A percentile compares a stretch with the other conserved stretches of the same genome.
These are phyloP conservation scores for Botrylloides violaceus DNA, from an alignment of 23 tunicate genomes.

Conservation along the genomic window DNA sequence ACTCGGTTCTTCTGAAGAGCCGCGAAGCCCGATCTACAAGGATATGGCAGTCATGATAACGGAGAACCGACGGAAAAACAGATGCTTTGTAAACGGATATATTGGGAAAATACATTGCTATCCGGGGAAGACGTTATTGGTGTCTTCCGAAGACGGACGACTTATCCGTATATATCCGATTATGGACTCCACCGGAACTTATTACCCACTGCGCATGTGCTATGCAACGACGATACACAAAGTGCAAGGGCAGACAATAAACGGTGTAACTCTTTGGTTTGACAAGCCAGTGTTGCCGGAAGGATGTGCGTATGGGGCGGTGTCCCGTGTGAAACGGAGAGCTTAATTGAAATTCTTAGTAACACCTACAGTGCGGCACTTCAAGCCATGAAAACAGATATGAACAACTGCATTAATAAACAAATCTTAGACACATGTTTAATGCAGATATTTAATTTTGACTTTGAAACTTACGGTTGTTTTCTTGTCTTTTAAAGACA, in stretches of 20 bases:
- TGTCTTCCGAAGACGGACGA: background rate
- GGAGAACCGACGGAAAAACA: background rate
- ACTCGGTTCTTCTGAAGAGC: background rate
- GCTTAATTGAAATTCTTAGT: background rate
- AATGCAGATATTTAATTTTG: too few relatives aligned
- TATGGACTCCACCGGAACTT: background rate
- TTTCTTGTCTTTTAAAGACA: too few relatives aligned
- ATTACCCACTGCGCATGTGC: background rate
- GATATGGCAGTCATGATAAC: background rate
- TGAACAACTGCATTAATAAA: too few relatives aligned
- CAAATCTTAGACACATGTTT: too few relatives aligned
- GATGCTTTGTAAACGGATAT: background rate
- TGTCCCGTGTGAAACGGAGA: background rate
- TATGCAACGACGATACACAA: background rate
- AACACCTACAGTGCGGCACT: background rate
- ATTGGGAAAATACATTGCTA: background rate
- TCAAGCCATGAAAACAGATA: too few relatives aligned
- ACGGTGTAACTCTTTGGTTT: background rate
- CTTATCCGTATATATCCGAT: background rate
- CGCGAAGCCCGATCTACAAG: background rate
- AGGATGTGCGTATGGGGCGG: background rate
- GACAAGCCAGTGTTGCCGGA: background rate
- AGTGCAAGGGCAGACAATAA: background rate
- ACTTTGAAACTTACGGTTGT: too few relatives aligned
- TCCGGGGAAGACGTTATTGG: background rate